Percentiles rank a stretch among this genome's conserved stretches.
Evolutionary conservation across 2,888 invertebrate genomes (phyloP).

Genomic region (Pheosia gnoma): DNA sequence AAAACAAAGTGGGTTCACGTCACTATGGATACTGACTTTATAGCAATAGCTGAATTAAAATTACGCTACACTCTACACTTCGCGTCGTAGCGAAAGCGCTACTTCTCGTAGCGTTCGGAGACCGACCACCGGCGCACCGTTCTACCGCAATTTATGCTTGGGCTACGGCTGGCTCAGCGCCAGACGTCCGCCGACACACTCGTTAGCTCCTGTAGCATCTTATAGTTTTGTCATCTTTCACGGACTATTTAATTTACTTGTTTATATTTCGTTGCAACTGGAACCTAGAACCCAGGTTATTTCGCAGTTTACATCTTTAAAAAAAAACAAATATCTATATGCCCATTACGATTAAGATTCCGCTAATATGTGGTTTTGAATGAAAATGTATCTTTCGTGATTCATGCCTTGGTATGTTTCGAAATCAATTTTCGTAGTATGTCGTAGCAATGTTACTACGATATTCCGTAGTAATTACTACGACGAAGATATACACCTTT

Average conservation of each 20-base stretch:
- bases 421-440: constrained; percentile 17
- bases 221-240: constrained; percentile 71
- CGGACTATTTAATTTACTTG: constrained; percentile 65
- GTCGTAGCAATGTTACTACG: constrained; percentile 9
- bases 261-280: constrained; percentile 58
- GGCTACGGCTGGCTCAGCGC: constrained; percentile 58
- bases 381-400: too few species aligned
- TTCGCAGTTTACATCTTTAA: constrained; percentile 39
- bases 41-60: neutral
- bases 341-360: too few species aligned
- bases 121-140: constrained; percentile 32
- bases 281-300: constrained; percentile 40
- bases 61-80: neutral
- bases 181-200: constrained; percentile 61
- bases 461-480: neutral
- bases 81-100: neutral
- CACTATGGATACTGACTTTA: neutral
- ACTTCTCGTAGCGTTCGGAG: constrained; percentile 1
- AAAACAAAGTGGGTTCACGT: too few species aligned
- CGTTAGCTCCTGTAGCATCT: constrained; percentile 68
- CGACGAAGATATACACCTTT: too few species aligned
- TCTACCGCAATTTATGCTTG: constrained; percentile 65
- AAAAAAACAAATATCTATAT: neutral
- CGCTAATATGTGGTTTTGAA: too few species aligned
- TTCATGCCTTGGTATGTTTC: neutral